These are phyloP conservation scores for Saturnia pavonia DNA, from an alignment of 2,888 invertebrate species.

Conservation along the genomic window DNA sequence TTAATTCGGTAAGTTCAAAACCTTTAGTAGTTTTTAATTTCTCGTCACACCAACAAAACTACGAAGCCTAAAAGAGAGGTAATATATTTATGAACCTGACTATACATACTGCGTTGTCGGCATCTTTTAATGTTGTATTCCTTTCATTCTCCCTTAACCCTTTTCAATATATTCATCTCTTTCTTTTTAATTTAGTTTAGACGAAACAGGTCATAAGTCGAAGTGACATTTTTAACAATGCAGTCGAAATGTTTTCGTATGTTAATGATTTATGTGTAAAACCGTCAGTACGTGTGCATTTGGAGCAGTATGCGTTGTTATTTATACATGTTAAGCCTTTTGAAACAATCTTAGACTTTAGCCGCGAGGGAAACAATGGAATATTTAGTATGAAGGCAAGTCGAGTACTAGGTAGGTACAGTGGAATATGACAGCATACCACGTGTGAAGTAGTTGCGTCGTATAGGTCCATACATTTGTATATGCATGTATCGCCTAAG, in stretches of 20 bases:
- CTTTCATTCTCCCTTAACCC: conserved; percentile 54
- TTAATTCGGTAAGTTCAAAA: background rate
- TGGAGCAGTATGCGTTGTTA: conserved; percentile 61
- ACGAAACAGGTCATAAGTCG: conserved; percentile 79
- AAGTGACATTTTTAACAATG: conserved; percentile 80
- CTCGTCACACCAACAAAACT: conserved; percentile 15
- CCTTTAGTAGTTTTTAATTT: conserved; percentile 11
- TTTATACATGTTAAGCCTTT: conserved; percentile 59
- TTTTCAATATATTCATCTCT: conserved; percentile 52
- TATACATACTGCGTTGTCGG: conserved; percentile 51
- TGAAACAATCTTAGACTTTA: conserved; percentile 52
- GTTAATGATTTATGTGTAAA: conserved; percentile 80
- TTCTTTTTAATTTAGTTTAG: conserved; percentile 73
- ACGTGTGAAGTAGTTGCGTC: conserved; percentile 15
- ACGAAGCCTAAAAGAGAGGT: conserved; percentile 11
- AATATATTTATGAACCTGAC: conserved; percentile 20
- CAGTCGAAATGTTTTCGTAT: conserved; percentile 80
- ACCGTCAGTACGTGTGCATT: conserved; percentile 63
- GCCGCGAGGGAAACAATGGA: conserved; percentile 59
- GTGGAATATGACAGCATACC: conserved; percentile 27
- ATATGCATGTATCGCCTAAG: background rate
- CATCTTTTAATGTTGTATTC: conserved; percentile 59
- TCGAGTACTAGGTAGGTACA: conserved; percentile 13
- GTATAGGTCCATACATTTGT: background rate
- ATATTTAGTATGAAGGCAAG: conserved; percentile 43